phyloP scores from a whole-genome alignment of 2,888 invertebrate genomes.

The Sinotaia quadrata region DNA sequence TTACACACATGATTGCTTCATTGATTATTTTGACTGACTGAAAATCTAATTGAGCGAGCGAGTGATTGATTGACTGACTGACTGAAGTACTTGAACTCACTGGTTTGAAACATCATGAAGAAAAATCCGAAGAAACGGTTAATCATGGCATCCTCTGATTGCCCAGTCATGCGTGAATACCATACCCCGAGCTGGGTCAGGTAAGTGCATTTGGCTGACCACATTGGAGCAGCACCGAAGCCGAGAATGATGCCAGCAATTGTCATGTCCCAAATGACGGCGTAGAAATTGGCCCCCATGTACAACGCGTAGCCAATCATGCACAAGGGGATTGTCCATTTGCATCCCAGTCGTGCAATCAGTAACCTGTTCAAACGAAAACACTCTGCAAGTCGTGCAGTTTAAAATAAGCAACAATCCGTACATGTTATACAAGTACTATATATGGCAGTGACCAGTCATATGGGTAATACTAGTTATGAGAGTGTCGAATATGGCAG shows the following conservation, averaged over 20 bases:
- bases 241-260: slow-evolving; percentile 92
- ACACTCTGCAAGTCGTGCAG: too few relatives aligned
- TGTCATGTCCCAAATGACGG: slow-evolving; percentile 75
- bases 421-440: too few relatives aligned
- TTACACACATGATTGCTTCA: too few relatives aligned
- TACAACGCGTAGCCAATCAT: slow-evolving; percentile 95
- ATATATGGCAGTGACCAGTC: too few relatives aligned
- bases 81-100: slow-evolving; percentile 76
- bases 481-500: too few relatives aligned
- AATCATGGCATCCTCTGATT: slow-evolving; percentile 89
- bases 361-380: slow-evolving; percentile 52
- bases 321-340: slow-evolving; percentile 94
- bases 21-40: too few relatives aligned
- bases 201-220: slow-evolving; percentile 99
- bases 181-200: slow-evolving; percentile 86
- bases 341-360: slow-evolving; percentile 82
- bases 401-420: too few relatives aligned
- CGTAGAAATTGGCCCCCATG: slow-evolving; percentile 94
- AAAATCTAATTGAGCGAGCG: too few relatives aligned
- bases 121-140: slow-evolving; percentile 98
- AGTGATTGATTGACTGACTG: background rate
- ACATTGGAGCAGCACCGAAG: slow-evolving; percentile 95
- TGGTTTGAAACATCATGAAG: slow-evolving; percentile 97
- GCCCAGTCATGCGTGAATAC: slow-evolving; percentile 86
- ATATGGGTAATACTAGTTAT: too few relatives aligned